phyloP scores from a whole-genome alignment of 2,888 invertebrate species.

The Drosophila incognita region DNA sequence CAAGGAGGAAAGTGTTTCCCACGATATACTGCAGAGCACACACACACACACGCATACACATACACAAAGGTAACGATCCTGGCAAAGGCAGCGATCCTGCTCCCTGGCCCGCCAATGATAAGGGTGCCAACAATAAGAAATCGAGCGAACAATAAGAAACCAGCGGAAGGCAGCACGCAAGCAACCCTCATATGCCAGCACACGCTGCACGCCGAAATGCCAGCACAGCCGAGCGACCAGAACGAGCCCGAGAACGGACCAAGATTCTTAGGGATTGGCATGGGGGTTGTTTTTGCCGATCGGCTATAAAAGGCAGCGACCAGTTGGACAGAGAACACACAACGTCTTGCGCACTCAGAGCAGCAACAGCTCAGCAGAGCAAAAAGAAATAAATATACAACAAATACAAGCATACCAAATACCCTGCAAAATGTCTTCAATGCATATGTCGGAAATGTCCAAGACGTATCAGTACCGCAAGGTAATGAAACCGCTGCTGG shows the following conservation, averaged over 20 bases:
- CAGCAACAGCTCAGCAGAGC: conserved; percentile 65
- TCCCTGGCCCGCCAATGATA: conserved; percentile 71
- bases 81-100: conserved; percentile 67
- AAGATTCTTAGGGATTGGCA: conserved; percentile 16
- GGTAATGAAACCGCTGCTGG: conserved; percentile 97
- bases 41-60: conserved; percentile 37
- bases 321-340: conserved; percentile 54
- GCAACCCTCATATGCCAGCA: conserved; percentile 72
- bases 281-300: conserved; percentile 63
- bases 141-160: conserved; percentile 71
- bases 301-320: conserved; percentile 73
- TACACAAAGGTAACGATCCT: conserved; percentile 62
- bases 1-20: conserved; percentile 84
- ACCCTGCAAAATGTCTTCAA: conserved; percentile 72
- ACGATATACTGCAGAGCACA: conserved; percentile 78
- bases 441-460: conserved; percentile 87
- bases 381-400: conserved; percentile 9
- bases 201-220: conserved; percentile 61
- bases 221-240: conserved; percentile 48
- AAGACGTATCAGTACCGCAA: conserved; percentile 97
- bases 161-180: conserved; percentile 64
- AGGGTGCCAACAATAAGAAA: conserved; percentile 79
- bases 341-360: conserved; percentile 70
- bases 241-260: conserved; percentile 14
- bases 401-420: not conserved